Evolutionary conservation across 2,113 vertebrate species (phyloP).

Genomic region (Toxostoma redivivum): DNA sequence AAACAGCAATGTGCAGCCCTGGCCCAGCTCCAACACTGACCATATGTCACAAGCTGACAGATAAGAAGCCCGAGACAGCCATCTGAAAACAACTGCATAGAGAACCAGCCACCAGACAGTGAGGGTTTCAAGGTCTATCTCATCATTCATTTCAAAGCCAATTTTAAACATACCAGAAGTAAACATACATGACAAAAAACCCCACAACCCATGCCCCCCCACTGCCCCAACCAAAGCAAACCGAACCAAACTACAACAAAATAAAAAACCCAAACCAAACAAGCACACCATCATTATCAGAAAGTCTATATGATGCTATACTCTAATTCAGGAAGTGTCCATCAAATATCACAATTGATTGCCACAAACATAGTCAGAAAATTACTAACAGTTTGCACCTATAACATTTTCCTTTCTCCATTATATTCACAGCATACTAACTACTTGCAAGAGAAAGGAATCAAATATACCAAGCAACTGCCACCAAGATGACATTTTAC

Average conservation of each 20-base stretch:
- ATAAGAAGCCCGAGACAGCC: slow-evolving; percentile 11
- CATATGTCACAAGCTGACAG: slow-evolving; percentile 43
- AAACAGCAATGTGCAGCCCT: not conserved
- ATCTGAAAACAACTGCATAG: not conserved
- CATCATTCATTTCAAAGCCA: slow-evolving; percentile 20
- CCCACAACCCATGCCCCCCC: accelerated
- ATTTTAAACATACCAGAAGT: not conserved
- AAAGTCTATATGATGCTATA: not conserved
- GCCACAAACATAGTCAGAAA: not conserved
- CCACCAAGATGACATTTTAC: not conserved
- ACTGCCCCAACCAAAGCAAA: not conserved
- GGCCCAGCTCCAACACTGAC: slow-evolving; percentile 29
- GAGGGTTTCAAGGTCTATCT: not conserved
- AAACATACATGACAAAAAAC: not conserved
- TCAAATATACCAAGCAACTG: not conserved
- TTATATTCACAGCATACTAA: not conserved
- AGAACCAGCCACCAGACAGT: not conserved
- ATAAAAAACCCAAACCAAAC: not conserved
- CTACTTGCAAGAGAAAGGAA: slow-evolving; percentile 25
- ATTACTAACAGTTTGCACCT: not conserved
- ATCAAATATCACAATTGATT: not conserved
- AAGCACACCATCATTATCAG: not conserved
- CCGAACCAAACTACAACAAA: not conserved
- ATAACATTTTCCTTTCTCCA: slow-evolving; percentile 8
- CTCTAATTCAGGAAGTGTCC: not conserved